phyloP scores from a whole-genome alignment of 2,797 vertebrate species.

The Amblyopsis hoosieri region DNA sequence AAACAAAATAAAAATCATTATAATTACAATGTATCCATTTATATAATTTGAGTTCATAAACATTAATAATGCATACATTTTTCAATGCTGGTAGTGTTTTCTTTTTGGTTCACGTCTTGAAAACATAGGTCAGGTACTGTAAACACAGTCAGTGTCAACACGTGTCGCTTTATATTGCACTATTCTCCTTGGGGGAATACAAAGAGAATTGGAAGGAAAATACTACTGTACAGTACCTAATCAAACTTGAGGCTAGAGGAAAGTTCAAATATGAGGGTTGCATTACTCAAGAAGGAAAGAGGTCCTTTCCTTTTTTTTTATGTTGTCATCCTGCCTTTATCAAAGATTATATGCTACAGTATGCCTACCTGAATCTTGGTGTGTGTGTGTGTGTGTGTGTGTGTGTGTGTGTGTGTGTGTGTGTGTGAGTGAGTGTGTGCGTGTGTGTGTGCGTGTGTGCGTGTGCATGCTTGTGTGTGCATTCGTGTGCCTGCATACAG shows the following conservation, averaged over 20 bases:
- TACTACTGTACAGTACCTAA: constrained; percentile 23
- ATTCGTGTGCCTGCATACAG: neutral
- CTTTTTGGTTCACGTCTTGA: no score
- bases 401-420: neutral
- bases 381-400: neutral
- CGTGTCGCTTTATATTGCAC: no score
- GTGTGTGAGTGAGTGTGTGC: neutral
- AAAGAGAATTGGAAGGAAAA: constrained; percentile 3
- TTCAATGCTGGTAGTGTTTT: no score
- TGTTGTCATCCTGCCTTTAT: constrained; percentile 26
- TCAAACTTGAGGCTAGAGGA: constrained; percentile 17
- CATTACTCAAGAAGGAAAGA: constrained; percentile 24
- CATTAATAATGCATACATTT: no score
- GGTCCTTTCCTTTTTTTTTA: constrained; percentile 20
- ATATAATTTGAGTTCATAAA: no score
- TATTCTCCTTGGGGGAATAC: neutral
- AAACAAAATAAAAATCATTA: no score
- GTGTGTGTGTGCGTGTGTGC: neutral
- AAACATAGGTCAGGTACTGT: no score
- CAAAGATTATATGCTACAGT: constrained; percentile 33
- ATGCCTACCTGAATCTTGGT: neutral
- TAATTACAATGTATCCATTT: no score
- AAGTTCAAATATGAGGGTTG: constrained; percentile 7
- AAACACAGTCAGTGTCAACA: no score
- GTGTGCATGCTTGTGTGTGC: neutral